Evolutionary conservation across 2,113 vertebrate genomes (phyloP), one percentile per base, ranked within the genome.

Genomic region (Coryphaenoides rupestris): DNA sequence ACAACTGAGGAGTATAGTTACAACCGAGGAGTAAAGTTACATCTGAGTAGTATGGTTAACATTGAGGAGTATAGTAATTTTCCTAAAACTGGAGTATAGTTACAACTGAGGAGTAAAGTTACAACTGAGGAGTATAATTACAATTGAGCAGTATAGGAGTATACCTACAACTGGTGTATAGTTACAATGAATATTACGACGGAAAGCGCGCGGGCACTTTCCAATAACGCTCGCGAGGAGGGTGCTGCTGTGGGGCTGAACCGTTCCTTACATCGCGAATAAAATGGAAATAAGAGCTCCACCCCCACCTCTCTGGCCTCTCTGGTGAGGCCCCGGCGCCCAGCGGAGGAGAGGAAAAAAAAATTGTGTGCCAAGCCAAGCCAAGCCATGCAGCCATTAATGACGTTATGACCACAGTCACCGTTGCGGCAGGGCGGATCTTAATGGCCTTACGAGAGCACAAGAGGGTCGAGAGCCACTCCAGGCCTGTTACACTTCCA

Each of bases 391-490:
- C n/a, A 76, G 78, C 84, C 56, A 21, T 83, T 82, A 81, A 88
- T 78, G 78, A 81, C 77, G 81, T 80, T 83, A 77, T 80, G 80
- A 75, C 75, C 75, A 73, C 33, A 69, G 74, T 65, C 65, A 66
- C 69, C 5, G 64, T 60, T 63, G 73, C 70, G 65, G 73, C 65
- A 56, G 58, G 58, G 16, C 3, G 73, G 81, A 86, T 82, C 66
- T 69, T 75, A 79, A 87, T 83, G 71, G 22, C 63, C 67, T 56
- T n/a, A 26, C 53, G 55, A 65, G 64, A 74, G 66, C 68, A 63
- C n/a, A n/a, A n/a, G 40, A 79, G 60, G 68, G 66, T 60, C 2
- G 26, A 75, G 82, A 67, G 75, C 74, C 54, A 55, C 66, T 68
- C 58, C 70, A 73, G 75, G 77, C 70, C 75, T 70, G 79, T 81